Evolutionary conservation across 1,140 invertebrate species (phyloP), one percentile per base, ranked within the genome.

Genomic region (Drosophila bifasciata): DNA sequence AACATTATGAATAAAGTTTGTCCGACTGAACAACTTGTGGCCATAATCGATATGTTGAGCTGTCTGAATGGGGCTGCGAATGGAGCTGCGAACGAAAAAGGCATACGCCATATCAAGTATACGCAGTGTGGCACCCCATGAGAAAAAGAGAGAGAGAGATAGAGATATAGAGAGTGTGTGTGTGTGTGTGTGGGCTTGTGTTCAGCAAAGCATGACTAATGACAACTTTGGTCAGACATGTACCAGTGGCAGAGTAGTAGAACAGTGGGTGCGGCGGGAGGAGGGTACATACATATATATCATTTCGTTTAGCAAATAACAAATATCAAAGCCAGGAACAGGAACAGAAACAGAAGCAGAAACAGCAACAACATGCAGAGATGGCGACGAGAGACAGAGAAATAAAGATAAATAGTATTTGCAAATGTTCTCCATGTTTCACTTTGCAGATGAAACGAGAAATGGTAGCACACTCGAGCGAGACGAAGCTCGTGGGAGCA

Each of bases 371-470:
- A 36, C 40, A 44, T 39, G 13, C n/a, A 55, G 28, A 39, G 19
- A 25, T 15, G 28, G 16, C 13, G 5, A 50, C 8, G 17, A 6
- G 45, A 13, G 55, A 64, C 41, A 67, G 23, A 51, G 46, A 80
- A 80, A 85, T 85, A 80, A 85, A 81, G 81, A 85, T 80, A 85
- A 85, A 85, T 85, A 86, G 61, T 85, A 60, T 69, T 74, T 86
- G 69, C 68, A 80, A 86, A 85, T 86, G 80, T 69, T 84, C 70
- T 59, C 57, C 48, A 51, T 79, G 80, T 48, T 68, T 32, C 43
- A 36, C 59, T 58, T 44, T 16, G 28, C 41, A 70, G 72, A 70
- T 76, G 67, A 74, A 80, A 59, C 67, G 59, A 72, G 13, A 79
- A 85, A 74, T 74, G 76, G 68, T 70, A 76, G 51, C 67, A 76